Evolutionary conservation across 1,140 invertebrate species (phyloP).

Genomic region (Idris sp.): DNA sequence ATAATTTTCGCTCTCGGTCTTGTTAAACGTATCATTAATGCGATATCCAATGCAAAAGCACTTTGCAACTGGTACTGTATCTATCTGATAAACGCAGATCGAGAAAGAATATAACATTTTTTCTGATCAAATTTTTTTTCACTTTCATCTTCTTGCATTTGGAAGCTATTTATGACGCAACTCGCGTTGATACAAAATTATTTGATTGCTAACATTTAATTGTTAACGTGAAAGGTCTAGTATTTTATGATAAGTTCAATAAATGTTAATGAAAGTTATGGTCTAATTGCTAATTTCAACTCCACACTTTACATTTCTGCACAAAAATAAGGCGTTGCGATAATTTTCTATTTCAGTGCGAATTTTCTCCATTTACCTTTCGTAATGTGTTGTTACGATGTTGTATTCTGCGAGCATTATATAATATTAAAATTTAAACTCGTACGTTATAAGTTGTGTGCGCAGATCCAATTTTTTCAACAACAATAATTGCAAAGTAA

Average conservation of each 20-base stretch:
- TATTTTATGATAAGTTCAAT: slow-evolving; percentile 30
- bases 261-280: slow-evolving; percentile 47
- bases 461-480: slow-evolving; percentile 1
- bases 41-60: slow-evolving; percentile 14
- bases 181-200: slow-evolving; percentile 14
- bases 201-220: slow-evolving; percentile 46
- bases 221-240: slow-evolving; percentile 34
- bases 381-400: slow-evolving; percentile 1
- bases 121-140: slow-evolving; percentile 24
- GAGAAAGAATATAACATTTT: neutral
- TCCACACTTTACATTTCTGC: slow-evolving; percentile 21
- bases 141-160: slow-evolving; percentile 1
- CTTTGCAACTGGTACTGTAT: slow-evolving; percentile 11
- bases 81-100: neutral
- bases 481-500: slow-evolving; percentile 6
- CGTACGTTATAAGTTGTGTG: neutral
- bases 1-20: slow-evolving; percentile 33
- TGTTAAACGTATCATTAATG: slow-evolving; percentile 23
- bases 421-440: slow-evolving; percentile 19
- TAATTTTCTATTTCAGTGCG: slow-evolving; percentile 2
- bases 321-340: slow-evolving; percentile 4
- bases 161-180: slow-evolving; percentile 28
- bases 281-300: slow-evolving; percentile 17
- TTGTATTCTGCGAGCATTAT: slow-evolving; percentile 1
- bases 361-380: slow-evolving; percentile 8